A percentile compares a stretch with the other conserved stretches of the same genome.
These are phyloP conservation scores for Drosophila obscura DNA, from an alignment of 1,140 invertebrate species.

Conservation along the genomic window DNA sequence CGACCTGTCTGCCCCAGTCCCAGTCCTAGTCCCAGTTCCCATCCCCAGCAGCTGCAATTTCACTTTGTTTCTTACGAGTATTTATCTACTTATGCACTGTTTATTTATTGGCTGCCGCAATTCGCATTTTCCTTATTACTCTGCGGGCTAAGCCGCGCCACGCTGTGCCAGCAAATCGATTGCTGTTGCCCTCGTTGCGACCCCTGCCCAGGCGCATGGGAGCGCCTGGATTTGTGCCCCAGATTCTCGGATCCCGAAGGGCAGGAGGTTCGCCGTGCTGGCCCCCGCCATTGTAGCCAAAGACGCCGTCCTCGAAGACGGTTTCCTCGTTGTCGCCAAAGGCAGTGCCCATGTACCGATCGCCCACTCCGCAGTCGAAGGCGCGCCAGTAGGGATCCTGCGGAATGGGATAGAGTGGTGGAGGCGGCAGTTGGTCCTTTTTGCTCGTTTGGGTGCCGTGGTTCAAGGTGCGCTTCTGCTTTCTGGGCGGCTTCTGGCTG, in stretches of 20 bases:
- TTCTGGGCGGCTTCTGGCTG: background rate
- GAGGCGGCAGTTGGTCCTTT: conserved; percentile 9
- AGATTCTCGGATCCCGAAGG: background rate
- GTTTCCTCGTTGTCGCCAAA: conserved; percentile 38
- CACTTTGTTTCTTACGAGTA: background rate
- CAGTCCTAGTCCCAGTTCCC: no score
- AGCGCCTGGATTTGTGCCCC: conserved; percentile 20
- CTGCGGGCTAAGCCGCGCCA: background rate
- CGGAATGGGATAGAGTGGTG: conserved; percentile 23
- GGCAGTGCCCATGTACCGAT: conserved; percentile 59
- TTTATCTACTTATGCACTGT: background rate
- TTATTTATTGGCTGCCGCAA: background rate
- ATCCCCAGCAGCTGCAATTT: no score
- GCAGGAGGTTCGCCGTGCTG: conserved; percentile 28
- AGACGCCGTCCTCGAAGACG: conserved; percentile 60
- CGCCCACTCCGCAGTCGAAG: conserved; percentile 58
- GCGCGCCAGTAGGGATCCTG: conserved; percentile 27
- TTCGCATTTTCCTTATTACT: conserved; percentile 1
- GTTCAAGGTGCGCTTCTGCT: conserved; percentile 28
- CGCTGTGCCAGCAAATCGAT: background rate
- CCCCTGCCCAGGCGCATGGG: conserved; percentile 11
- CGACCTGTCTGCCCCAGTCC: no score
- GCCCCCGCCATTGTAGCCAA: conserved; percentile 49
- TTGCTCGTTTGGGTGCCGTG: conserved; percentile 55
- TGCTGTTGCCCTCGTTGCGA: background rate